Conservation (phyloP, 2,797 vertebrate genomes). For the Lithobates sylvaticus region DNA sequence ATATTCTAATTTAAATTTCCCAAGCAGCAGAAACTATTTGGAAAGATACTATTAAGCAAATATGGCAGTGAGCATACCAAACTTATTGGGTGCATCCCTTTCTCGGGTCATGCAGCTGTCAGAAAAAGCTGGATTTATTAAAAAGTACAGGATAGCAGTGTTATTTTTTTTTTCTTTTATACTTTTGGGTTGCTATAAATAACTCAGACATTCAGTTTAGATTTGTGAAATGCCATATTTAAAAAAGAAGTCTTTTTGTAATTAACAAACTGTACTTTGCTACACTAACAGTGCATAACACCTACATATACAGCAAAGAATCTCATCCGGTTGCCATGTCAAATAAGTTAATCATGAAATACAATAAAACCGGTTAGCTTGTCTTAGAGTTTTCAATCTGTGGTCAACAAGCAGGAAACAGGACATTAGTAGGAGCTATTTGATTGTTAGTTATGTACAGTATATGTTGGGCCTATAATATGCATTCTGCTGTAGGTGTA, state of each 20-base stretch:
- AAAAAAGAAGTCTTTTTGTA: neutral
- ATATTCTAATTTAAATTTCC: neutral
- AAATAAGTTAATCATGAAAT: constrained; percentile 46
- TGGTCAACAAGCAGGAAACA: neutral
- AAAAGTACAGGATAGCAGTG: neutral
- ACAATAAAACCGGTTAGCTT: constrained; percentile 30
- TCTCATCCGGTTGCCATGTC: constrained; percentile 9
- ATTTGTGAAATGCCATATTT: neutral
- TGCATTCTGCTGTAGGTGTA: neutral
- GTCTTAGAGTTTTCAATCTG: constrained; percentile 2
- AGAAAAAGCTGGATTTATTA: neutral
- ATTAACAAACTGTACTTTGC: constrained; percentile 35
- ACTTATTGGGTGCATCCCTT: neutral
- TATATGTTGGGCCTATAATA: neutral
- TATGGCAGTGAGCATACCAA: neutral
- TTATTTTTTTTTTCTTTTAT: neutral
- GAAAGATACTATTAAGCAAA: no score
- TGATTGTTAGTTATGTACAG: neutral
- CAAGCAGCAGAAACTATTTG: neutral
- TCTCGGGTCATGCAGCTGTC: neutral
- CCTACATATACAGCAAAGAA: neutral
- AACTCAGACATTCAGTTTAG: neutral
- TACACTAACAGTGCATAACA: constrained; percentile 31
- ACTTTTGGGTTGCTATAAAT: neutral
- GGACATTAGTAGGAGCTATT: neutral